Conservation (phyloP, 2,888 invertebrate species). For the Sceliomorpha sp. region DNA sequence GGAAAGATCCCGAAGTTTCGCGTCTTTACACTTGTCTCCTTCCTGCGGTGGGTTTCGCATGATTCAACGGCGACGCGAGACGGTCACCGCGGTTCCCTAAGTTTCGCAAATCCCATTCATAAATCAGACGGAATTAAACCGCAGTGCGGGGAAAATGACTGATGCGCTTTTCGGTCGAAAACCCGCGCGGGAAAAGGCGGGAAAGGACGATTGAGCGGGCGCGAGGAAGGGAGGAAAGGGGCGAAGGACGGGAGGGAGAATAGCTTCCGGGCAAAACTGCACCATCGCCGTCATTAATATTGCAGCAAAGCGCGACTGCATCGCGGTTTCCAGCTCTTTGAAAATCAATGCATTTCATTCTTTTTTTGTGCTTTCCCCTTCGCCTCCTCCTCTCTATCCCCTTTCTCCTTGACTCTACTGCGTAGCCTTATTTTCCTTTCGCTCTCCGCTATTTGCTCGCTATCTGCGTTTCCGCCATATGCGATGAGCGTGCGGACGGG, state of each 20-base stretch:
- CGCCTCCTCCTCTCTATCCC: neutral
- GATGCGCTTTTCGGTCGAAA: slow-evolving; percentile 41
- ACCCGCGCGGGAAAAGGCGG: slow-evolving; percentile 23
- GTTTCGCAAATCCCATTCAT: slow-evolving; percentile 59
- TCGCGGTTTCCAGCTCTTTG: slow-evolving; percentile 29
- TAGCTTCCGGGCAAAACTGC: slow-evolving; percentile 47
- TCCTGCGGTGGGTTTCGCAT: slow-evolving; percentile 35
- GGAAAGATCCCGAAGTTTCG: slow-evolving; percentile 11
- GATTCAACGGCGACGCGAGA: slow-evolving; percentile 37
- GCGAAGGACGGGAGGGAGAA: no score
- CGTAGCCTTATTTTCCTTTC: slow-evolving; percentile 36
- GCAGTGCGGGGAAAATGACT: slow-evolving; percentile 61
- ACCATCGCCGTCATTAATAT: slow-evolving; percentile 49
- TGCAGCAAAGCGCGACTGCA: slow-evolving; percentile 41
- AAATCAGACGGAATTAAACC: slow-evolving; percentile 69
- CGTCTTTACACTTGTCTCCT: slow-evolving; percentile 17
- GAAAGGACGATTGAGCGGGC: slow-evolving; percentile 26
- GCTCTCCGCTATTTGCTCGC: slow-evolving; percentile 26
- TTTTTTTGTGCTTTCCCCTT: slow-evolving; percentile 25
- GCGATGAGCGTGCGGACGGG: slow-evolving; percentile 25
- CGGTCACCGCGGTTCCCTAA: slow-evolving; percentile 50
- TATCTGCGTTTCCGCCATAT: slow-evolving; percentile 40
- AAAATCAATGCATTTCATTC: slow-evolving; percentile 50
- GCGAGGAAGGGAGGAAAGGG: no score
- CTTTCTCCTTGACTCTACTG: no score